Base-by-base conservation (phyloP, 2,797 vertebrate genomes). In the Aulostomus chinensis region DNA sequence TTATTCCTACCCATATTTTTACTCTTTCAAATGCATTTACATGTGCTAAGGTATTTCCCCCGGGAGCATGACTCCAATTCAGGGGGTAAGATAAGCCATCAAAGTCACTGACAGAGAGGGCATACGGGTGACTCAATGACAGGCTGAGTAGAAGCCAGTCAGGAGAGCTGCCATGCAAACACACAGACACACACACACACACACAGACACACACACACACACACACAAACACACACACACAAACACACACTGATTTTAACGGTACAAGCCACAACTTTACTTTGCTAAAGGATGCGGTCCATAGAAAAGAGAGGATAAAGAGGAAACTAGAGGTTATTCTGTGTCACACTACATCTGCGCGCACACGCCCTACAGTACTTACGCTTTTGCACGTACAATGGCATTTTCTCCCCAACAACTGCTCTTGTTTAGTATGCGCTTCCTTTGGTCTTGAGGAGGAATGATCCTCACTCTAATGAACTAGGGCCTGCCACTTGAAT, bases 401-500 rank as follows among this genome's bases (percentile, higher is more conserved):
- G 81, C 80, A 81, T 89, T 88, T 91, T 91, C 90, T 91, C 86
- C 90, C 91, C 89, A 89, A 92, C 89, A 91, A 91, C 91, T 84
- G 84, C 74, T 82, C 87, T 89, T 90, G 87, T 91, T 93, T 93
- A 92, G 91, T 93, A 93, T 93, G 91, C 91, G 73, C 85, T 91
- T 89, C 88, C 89, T 88, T 86, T 87, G 89, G 89, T 91, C 89
- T 90, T 92, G 90, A 91, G 88, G 89, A 92, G 90, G 91, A 92
- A 91, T 92, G 91, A 93, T 92, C 89, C 90, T 87, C 91, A 91
- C 91, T 92, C 90, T 93, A 93, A 93, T 92, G 90, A 92, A 92
- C 87, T 88, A 73, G 78, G 90, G 83, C 87, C 89, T 90, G 89
- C 91, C 90, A 91, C 88, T 90, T 90, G 91, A 93, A 93, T 92